Evolutionary conservation across 2,888 invertebrate species (phyloP).

Genomic region (Abrostola tripartita): DNA sequence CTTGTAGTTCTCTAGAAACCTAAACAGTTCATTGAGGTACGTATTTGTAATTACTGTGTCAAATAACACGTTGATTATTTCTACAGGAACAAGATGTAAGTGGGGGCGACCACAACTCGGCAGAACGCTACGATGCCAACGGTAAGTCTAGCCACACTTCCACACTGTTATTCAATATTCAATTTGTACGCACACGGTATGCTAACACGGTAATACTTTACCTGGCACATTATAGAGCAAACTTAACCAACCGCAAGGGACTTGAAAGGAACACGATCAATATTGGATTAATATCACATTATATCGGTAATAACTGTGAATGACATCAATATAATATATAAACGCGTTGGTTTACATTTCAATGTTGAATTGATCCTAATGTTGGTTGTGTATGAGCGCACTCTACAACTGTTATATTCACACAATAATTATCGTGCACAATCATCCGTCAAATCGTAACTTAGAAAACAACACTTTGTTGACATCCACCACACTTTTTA

Average conservation of each 20-base stretch:
- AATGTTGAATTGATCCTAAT: slow-evolving; percentile 18
- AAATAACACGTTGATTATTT: slow-evolving; percentile 4
- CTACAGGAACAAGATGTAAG: slow-evolving; percentile 75
- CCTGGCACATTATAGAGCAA: slow-evolving; percentile 53
- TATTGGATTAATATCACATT: slow-evolving; percentile 47
- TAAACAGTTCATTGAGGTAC: not conserved
- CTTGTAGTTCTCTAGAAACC: not conserved
- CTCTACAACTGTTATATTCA: slow-evolving; percentile 12
- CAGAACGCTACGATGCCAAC: slow-evolving; percentile 70
- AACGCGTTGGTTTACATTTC: not conserved
- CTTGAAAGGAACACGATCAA: slow-evolving; percentile 46
- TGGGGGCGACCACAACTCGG: slow-evolving; percentile 67
- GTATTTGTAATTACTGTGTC: not conserved
- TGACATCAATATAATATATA: not conserved
- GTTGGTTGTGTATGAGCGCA: slow-evolving; percentile 40
- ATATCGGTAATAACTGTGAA: slow-evolving; percentile 2
- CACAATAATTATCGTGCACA: slow-evolving; percentile 24
- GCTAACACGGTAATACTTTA: slow-evolving; percentile 50
- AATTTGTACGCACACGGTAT: slow-evolving; percentile 56
- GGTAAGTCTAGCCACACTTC: slow-evolving; percentile 68
- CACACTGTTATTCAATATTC: slow-evolving; percentile 53
- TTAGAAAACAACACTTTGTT: slow-evolving; percentile 20
- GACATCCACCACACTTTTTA: slow-evolving; percentile 32
- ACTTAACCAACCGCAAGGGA: slow-evolving; percentile 27
- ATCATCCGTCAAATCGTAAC: slow-evolving; percentile 7